These are phyloP conservation scores for Halichondria panicea DNA, from an alignment of 37 sponge, comb jelly and placozoan species.

Conservation along the genomic window DNA sequence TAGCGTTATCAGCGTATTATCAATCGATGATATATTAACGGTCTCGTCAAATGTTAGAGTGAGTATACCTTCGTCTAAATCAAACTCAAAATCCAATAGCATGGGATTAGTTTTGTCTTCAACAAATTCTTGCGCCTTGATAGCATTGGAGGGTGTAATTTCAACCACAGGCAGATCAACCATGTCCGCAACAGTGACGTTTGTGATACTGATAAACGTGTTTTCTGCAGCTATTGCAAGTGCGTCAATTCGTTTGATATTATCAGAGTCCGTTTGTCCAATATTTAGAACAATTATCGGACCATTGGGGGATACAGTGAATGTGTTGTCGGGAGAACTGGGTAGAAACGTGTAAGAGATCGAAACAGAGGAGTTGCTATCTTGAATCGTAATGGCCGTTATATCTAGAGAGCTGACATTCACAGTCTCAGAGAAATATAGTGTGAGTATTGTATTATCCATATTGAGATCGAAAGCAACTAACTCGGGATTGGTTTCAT, in stretches of 20 bases:
- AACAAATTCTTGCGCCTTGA: slow-evolving; percentile 26
- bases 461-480: slow-evolving; percentile 72
- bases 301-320: slow-evolving; percentile 71
- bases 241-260: slow-evolving; percentile 60
- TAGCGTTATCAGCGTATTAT: slow-evolving; percentile 55
- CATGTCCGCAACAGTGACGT: slow-evolving; percentile 61
- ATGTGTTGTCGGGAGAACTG: slow-evolving; percentile 55
- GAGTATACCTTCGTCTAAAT: slow-evolving; percentile 72
- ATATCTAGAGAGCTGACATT: slow-evolving; percentile 55
- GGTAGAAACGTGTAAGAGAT: slow-evolving; percentile 57
- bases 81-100: slow-evolving; percentile 74
- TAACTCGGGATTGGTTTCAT: slow-evolving; percentile 69
- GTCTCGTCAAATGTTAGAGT: slow-evolving; percentile 87
- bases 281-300: slow-evolving; percentile 59
- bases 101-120: slow-evolving; percentile 67
- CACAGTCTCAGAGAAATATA: slow-evolving; percentile 78
- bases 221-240: slow-evolving; percentile 59
- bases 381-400: slow-evolving; percentile 43
- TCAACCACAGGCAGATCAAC: slow-evolving; percentile 45
- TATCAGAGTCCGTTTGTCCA: slow-evolving; percentile 65
- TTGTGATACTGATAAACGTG: slow-evolving; percentile 65
- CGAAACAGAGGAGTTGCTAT: slow-evolving; percentile 1
- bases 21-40: slow-evolving; percentile 66
- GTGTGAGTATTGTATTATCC: slow-evolving; percentile 56
- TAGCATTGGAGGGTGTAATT: slow-evolving; percentile 41